These are phyloP conservation scores for Diplazon laetatorius DNA, from an alignment of 2,888 invertebrate genomes.

Conservation along the genomic window DNA sequence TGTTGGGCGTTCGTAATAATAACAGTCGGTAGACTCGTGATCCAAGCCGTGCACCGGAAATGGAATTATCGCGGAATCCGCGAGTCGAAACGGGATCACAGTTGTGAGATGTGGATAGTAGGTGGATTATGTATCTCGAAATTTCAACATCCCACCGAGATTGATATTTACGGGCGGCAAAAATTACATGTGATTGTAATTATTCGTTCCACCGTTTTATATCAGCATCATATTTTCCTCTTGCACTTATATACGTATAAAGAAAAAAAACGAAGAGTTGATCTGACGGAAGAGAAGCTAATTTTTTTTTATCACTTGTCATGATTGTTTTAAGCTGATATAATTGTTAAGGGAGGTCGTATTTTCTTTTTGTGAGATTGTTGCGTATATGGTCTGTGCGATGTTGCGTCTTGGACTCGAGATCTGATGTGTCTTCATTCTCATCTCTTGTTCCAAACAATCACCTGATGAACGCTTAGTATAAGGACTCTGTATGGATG, in stretches of 20 bases:
- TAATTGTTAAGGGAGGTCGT: not conserved
- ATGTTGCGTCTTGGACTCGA: slow-evolving; percentile 24
- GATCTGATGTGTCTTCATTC: slow-evolving; percentile 28
- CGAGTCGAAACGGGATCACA: slow-evolving; percentile 53
- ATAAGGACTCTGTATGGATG: slow-evolving; percentile 12
- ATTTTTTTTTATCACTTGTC: not conserved
- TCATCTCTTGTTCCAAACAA: slow-evolving; percentile 37
- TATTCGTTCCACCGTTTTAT: too few species aligned
- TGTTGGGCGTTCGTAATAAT: slow-evolving; percentile 50
- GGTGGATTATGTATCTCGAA: slow-evolving; percentile 23
- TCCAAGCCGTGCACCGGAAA: slow-evolving; percentile 52
- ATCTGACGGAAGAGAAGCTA: not conserved
- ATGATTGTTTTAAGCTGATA: too few species aligned
- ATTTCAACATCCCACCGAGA: slow-evolving; percentile 3
- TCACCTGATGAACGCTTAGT: slow-evolving; percentile 41
- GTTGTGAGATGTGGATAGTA: slow-evolving; percentile 17
- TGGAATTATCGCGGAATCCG: slow-evolving; percentile 61
- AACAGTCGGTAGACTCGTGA: slow-evolving; percentile 55
- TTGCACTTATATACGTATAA: too few species aligned
- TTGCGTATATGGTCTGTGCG: slow-evolving; percentile 40
- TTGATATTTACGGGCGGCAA: not conserved
- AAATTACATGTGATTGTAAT: too few species aligned
- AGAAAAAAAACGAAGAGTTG: too few species aligned
- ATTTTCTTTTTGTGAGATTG: slow-evolving; percentile 28
- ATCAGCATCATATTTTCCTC: too few species aligned